These are phyloP conservation scores for Temnothorax curvispinosus DNA, from an alignment of 1,140 invertebrate genomes.

Conservation along the genomic window DNA sequence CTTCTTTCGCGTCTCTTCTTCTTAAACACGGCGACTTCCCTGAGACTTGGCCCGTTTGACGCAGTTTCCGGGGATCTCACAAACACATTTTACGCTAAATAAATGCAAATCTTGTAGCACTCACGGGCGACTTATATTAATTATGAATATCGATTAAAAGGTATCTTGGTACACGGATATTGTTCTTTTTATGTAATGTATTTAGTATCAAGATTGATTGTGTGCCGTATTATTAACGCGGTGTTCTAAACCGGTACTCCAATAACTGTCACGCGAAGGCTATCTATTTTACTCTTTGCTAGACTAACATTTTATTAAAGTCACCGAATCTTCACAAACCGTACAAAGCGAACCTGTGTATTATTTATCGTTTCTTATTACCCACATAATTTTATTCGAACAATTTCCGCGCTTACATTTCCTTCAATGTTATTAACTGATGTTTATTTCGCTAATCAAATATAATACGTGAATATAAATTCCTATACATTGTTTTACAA, in stretches of 20 bases:
- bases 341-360: background rate
- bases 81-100: background rate
- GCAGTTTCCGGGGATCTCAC: background rate
- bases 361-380: background rate
- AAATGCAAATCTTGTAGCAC: background rate
- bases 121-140: slow-evolving; percentile 53
- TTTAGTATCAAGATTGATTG: slow-evolving; percentile 70
- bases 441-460: slow-evolving; percentile 25
- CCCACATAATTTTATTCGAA: background rate
- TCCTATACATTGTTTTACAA: background rate
- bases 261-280: slow-evolving; percentile 67
- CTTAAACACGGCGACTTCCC: background rate
- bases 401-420: background rate
- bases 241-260: slow-evolving; percentile 37
- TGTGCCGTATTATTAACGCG: slow-evolving; percentile 67
- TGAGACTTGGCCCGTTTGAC: background rate
- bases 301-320: slow-evolving; percentile 66
- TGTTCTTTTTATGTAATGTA: slow-evolving; percentile 51
- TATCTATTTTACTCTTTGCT: slow-evolving; percentile 58
- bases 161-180: slow-evolving; percentile 27
- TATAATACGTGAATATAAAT: background rate
- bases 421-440: background rate
- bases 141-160: slow-evolving; percentile 30
- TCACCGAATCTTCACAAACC: slow-evolving; percentile 51
- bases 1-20: slow-evolving; percentile 27